Percentiles rank a stretch among this genome's conserved stretches.
phyloP scores from a whole-genome alignment of 2,113 vertebrate species.

The Eidolon helvum region DNA sequence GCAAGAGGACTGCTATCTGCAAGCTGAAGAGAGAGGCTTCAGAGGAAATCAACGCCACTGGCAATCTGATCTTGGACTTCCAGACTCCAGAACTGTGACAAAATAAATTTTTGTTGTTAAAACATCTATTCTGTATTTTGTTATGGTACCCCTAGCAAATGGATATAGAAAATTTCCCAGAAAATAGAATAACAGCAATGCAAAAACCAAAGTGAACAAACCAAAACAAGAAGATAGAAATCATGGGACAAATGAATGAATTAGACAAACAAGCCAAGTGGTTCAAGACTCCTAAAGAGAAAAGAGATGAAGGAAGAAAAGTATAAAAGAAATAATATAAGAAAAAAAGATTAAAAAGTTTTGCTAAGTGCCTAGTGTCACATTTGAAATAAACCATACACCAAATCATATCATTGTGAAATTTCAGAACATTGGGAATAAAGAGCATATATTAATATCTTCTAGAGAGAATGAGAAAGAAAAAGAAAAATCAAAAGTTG shows the following conservation, averaged over 20 bases:
- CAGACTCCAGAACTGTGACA: not conserved
- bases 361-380: not conserved
- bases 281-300: not conserved
- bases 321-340: not conserved
- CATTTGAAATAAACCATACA: not conserved
- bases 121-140: not conserved
- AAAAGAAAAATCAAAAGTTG: not conserved
- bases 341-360: not conserved
- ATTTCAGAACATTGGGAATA: slow-evolving; percentile 11
- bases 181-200: not conserved
- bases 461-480: not conserved
- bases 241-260: not conserved
- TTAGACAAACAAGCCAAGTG: not conserved
- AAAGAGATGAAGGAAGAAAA: not conserved
- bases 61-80: not conserved
- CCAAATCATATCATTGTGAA: not conserved
- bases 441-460: not conserved
- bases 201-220: not conserved
- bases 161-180: not conserved
- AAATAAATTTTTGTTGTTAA: not conserved
- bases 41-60: not conserved
- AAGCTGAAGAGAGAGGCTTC: not conserved
- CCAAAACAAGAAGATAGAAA: not conserved
- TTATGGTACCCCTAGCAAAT: not conserved
- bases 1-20: not conserved